These are phyloP conservation scores for Melanostoma mellinum DNA, from an alignment of 2,888 invertebrate species.

Conservation along the genomic window DNA sequence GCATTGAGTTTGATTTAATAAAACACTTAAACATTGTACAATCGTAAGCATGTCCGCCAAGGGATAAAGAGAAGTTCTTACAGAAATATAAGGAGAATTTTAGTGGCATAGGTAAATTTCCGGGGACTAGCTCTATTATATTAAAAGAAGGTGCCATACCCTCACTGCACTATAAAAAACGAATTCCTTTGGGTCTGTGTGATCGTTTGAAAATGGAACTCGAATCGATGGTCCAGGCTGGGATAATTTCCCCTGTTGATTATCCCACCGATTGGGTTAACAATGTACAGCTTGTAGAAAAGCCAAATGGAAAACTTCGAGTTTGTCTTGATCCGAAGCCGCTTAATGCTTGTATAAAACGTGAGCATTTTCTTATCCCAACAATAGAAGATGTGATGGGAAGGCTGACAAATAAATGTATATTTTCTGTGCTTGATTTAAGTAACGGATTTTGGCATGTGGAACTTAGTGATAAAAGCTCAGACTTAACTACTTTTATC, in stretches of 20 bases:
- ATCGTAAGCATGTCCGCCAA: conserved; percentile 5
- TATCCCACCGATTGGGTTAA: conserved; percentile 66
- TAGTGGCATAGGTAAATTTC: conserved; percentile 38
- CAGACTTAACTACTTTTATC: conserved; percentile 55
- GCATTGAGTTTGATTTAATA: conserved; percentile 28
- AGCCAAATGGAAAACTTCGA: conserved; percentile 71
- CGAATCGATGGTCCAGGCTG: conserved; percentile 44
- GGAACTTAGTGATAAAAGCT: conserved; percentile 42
- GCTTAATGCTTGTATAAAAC: conserved; percentile 67
- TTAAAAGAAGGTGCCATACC: conserved; percentile 55
- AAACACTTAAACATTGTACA: conserved; percentile 27
- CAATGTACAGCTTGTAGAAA: conserved; percentile 52
- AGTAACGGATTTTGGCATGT: conserved; percentile 60
- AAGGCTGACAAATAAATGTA: conserved; percentile 36
- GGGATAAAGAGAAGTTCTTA: conserved; percentile 17
- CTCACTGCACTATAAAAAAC: conserved; percentile 54
- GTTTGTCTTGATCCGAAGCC: conserved; percentile 76
- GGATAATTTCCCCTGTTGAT: conserved; percentile 64
- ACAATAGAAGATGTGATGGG: conserved; percentile 71
- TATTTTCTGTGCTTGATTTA: conserved; percentile 59
- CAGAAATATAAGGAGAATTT: conserved; percentile 16
- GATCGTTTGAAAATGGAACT: conserved; percentile 49
- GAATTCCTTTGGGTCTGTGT: conserved; percentile 33
- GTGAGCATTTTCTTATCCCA: conserved; percentile 73
- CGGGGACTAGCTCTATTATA: conserved; percentile 31